Percentiles rank a stretch among this genome's conserved stretches.
Evolutionary conservation across 2,797 vertebrate species (phyloP).

Genomic region (Strix occidentalis): DNA sequence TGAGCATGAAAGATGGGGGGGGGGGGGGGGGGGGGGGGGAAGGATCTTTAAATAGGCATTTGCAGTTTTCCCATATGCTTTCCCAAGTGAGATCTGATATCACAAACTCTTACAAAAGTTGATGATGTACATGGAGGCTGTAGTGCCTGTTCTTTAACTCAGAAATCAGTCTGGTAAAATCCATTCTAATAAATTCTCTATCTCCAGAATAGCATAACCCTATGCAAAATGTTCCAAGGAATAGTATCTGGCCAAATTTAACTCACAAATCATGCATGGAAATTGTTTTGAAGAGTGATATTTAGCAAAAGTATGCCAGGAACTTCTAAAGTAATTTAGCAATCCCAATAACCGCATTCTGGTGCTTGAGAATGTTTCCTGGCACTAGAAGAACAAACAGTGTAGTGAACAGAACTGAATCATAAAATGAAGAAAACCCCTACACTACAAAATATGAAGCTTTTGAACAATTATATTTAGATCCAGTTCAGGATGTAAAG

Average conservation of each 20-base stretch:
- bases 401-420: neutral
- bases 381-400: neutral
- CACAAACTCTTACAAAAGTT: neutral
- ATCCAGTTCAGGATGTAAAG: neutral
- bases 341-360: neutral
- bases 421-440: neutral
- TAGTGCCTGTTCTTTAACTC: neutral
- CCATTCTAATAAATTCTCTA: neutral
- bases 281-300: neutral
- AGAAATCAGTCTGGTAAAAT: neutral
- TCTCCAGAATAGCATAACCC: neutral
- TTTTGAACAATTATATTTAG: neutral
- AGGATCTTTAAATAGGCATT: neutral
- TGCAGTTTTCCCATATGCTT: neutral
- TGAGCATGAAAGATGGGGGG: neutral
- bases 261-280: neutral
- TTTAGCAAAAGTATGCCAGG: neutral
- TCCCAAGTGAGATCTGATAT: neutral
- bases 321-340: neutral
- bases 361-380: neutral
- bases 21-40: rapidly evolving
- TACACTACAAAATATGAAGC: neutral
- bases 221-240: neutral
- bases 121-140: rapidly evolving
- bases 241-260: neutral